Conservation (phyloP, 2,113 vertebrate genomes). For the Leptodactylus fuscus region DNA sequence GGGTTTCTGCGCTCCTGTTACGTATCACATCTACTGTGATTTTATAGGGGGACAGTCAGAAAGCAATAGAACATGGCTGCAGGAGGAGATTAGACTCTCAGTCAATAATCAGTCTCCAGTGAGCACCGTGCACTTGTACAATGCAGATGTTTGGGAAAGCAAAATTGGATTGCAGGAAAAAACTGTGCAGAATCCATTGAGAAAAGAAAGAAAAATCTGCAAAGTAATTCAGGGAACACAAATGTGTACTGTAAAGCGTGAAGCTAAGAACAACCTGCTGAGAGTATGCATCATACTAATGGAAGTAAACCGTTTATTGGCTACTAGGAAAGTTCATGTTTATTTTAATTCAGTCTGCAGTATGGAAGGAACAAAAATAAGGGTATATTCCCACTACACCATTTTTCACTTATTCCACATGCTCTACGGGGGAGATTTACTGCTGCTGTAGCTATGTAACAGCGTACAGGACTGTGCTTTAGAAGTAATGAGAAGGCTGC, state of each 20-base stretch:
- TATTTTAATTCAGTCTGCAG: neutral
- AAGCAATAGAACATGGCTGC: constrained; percentile 29
- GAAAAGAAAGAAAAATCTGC: neutral
- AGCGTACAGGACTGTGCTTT: too few species aligned
- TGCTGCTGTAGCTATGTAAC: too few species aligned
- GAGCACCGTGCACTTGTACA: neutral
- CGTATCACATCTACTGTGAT: neutral
- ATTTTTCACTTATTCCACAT: too few species aligned
- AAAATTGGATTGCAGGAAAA: constrained; percentile 9
- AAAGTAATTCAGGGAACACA: neutral
- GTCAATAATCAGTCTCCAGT: constrained; percentile 27
- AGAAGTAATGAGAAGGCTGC: too few species aligned
- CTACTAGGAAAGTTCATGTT: neutral
- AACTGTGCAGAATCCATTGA: neutral
- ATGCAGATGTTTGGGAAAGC: constrained; percentile 10
- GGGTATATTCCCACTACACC: too few species aligned
- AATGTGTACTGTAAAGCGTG: constrained; percentile 10
- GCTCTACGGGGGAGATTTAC: too few species aligned
- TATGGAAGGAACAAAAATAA: neutral
- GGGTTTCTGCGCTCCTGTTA: neutral
- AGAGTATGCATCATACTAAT: neutral
- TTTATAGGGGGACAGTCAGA: constrained; percentile 28
- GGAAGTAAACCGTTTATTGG: neutral
- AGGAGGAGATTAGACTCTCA: constrained; percentile 10
- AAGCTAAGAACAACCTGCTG: neutral